Percentiles rank a stretch among this genome's conserved stretches.
Evolutionary conservation across 1,140 invertebrate genomes (phyloP).

Genomic region (Paraescarpia echinospica): DNA sequence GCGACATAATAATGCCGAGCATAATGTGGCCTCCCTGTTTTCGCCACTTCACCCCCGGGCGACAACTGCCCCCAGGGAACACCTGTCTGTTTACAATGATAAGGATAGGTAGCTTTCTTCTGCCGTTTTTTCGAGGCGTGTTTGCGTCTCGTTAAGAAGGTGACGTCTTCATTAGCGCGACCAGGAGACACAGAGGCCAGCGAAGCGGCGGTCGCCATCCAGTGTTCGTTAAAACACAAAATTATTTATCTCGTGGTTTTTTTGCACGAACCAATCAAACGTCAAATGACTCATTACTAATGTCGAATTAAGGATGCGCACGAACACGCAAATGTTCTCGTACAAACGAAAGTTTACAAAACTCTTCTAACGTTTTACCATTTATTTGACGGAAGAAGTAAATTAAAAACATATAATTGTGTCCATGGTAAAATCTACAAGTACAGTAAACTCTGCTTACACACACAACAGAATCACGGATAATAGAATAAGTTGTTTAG

Average conservation of each 20-base stretch:
- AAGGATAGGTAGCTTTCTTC: background rate
- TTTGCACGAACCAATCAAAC: background rate
- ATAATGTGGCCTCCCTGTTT: background rate
- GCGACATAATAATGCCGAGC: background rate
- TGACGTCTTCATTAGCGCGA: background rate
- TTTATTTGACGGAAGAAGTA: no score
- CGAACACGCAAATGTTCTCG: background rate
- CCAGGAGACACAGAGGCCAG: background rate
- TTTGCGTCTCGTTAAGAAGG: background rate
- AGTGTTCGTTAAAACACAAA: background rate
- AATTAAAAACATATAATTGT: no score
- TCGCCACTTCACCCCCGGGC: background rate
- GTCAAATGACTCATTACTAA: background rate
- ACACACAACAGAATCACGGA: no score
- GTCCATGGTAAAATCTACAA: no score
- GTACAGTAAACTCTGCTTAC: no score
- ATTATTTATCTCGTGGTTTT: background rate
- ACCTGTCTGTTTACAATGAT: background rate
- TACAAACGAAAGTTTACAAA: background rate
- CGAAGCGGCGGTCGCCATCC: background rate
- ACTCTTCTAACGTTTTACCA: no score
- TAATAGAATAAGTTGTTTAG: no score
- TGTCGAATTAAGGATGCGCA: background rate
- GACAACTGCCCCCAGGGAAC: background rate
- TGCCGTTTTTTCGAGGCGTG: background rate